Evolutionary conservation across 2,888 invertebrate genomes (phyloP), one percentile per base, ranked within the genome.

Genomic region (Cantharis rufa): DNA sequence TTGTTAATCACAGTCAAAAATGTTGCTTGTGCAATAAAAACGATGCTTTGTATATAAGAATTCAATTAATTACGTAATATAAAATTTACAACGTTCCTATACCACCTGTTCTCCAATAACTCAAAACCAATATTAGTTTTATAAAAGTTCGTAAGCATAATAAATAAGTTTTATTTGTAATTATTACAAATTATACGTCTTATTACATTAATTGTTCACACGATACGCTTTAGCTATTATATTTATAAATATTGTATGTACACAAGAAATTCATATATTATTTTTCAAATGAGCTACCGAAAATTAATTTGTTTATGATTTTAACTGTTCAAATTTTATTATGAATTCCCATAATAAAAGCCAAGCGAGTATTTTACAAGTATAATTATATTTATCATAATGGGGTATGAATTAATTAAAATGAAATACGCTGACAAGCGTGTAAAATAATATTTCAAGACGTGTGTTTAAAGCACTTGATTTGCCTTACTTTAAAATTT

Each of bases 381-480:
- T 48, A 48, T 48, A 48, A 48, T 48, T 48, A 48, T 48, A 48
- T 48, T 48, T 48, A 48, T 48, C 48, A 48, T 48, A 48, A 48
- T 48, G 48, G 48, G 48, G 48, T 48, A 48, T 48, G 48, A 48
- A 48, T 70, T 63, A 71, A 71, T 71, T 71, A 71, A 71, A 61
- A 71, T 28, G 15, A 71, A 28, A 63, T 63, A 64, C 63, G 24
- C 16, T 64, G 24, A 71, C 71, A 64, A 15, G 71, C 63, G 71
- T 70, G 48, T 62, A 63, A 63, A 63, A 63, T 63, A 63, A 63
- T 63, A 63, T 63, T 63, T 63, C 63, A 63, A 63, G 63, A 18
- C 15, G 63, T 66, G 64, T 66, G 64, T 66, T 21, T 21, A 16
- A 66, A 66, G 21, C 18, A 48, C 21, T 21, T 18, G 13, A 66